phyloP scores from a whole-genome alignment of 1,140 invertebrate species.

The Atopsyche davidsoni region DNA sequence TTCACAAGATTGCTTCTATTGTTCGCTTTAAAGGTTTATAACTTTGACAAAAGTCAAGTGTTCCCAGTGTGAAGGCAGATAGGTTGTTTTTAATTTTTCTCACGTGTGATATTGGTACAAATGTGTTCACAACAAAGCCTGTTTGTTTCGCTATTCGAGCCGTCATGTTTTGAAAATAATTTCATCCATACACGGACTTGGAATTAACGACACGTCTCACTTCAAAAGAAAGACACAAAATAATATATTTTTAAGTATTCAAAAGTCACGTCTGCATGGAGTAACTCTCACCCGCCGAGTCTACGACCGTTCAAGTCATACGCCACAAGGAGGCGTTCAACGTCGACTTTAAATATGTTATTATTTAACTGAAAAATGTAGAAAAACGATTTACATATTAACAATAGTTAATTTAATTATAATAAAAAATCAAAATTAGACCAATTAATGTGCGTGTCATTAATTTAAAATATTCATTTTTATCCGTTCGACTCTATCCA shows the following conservation, averaged over 20 bases:
- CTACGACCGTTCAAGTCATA: neutral
- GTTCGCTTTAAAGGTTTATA: too few relatives aligned
- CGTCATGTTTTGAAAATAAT: slow-evolving; percentile 27
- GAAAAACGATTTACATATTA: too few relatives aligned
- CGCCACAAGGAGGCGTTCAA: neutral
- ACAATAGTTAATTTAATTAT: too few relatives aligned
- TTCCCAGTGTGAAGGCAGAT: too few relatives aligned
- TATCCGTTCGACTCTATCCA: too few relatives aligned
- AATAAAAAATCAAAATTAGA: too few relatives aligned
- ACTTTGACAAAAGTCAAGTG: too few relatives aligned
- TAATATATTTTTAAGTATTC: slow-evolving; percentile 27
- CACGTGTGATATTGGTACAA: slow-evolving; percentile 25
- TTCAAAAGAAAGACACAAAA: slow-evolving; percentile 11
- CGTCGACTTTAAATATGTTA: too few relatives aligned
- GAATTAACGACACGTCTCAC: slow-evolving; percentile 23
- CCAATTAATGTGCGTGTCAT: too few relatives aligned
- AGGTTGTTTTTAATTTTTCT: slow-evolving; percentile 12
- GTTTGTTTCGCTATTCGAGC: slow-evolving; percentile 19
- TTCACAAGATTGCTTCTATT: too few relatives aligned
- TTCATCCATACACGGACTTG: slow-evolving; percentile 17
- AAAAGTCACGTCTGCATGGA: slow-evolving; percentile 16
- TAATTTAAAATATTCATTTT: too few relatives aligned
- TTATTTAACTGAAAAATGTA: too few relatives aligned
- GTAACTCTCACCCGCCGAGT: neutral
- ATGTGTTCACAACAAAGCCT: slow-evolving; percentile 27